Conservation (phyloP, 1,140 invertebrate genomes). For the Brachionus manjavacas region DNA sequence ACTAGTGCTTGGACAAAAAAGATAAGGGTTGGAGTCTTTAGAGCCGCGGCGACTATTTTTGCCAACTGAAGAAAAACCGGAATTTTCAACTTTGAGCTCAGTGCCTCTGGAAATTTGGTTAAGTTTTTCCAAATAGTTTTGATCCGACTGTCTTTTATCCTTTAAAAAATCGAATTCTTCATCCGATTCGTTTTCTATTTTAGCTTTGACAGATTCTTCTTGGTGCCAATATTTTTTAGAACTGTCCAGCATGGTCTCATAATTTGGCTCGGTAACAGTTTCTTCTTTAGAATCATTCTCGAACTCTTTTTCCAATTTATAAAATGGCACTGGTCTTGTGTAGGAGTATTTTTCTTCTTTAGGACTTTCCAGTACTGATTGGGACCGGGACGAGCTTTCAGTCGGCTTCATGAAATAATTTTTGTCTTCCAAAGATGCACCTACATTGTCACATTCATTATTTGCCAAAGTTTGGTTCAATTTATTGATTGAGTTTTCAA, state of each 20-base stretch:
- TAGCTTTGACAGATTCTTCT: neutral
- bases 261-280: neutral
- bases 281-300: neutral
- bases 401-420: slow-evolving; percentile 38
- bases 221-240: slow-evolving; percentile 9
- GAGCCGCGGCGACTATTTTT: neutral
- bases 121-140: slow-evolving; percentile 12
- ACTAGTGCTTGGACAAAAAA: slow-evolving; percentile 20
- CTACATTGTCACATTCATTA: neutral
- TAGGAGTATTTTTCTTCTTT: neutral
- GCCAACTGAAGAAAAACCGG: neutral
- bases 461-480: slow-evolving; percentile 6
- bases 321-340: slow-evolving; percentile 23
- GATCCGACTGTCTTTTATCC: slow-evolving; percentile 19
- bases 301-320: slow-evolving; percentile 14
- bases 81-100: neutral
- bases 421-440: slow-evolving; percentile 1
- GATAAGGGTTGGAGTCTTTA: slow-evolving; percentile 7
- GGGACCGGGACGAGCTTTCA: slow-evolving; percentile 14
- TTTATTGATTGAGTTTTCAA: slow-evolving; percentile 1
- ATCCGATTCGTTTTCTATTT: neutral
- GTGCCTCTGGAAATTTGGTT: neutral
- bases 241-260: neutral
- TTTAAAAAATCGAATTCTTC: slow-evolving; percentile 27
- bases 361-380: neutral